Evolutionary conservation across 1,140 invertebrate species (phyloP), one percentile per base, ranked within the genome.

Genomic region (Melanaphis sacchari): DNA sequence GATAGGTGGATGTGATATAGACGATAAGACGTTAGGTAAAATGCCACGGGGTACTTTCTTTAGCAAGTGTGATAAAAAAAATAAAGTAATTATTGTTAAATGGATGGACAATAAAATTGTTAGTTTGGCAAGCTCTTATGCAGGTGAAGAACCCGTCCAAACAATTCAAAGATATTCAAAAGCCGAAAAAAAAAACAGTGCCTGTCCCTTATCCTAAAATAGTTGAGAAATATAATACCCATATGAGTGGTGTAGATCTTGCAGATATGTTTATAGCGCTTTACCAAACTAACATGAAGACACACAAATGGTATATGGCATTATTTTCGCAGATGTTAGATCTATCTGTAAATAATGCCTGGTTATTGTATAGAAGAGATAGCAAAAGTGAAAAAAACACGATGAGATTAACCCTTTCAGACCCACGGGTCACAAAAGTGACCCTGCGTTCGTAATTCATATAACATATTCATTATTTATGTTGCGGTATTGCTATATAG

Each of bases 51-150:
- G n/a, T n/a, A n/a, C n/a, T 94, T 49, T 94, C 81, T 36, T 84
- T 81, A 52, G n/a, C n/a, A n/a, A n/a, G n/a, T 88, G 36, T 36
- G 91, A 94, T 92, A 94, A 94, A 38, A 38, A 93, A n/a, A 93
- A 93, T 59, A 94, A 94, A 85, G 87, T 95, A 76, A 93, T 93
- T 85, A 94, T 94, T 81, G 94, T 95, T 24, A 94, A 95, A 81
- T 96, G 95, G 95, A 94, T 94, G 93, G 95, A 95, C 93, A 96
- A 95, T 94, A 96, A 95, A 94, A 84, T 94, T 88, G 95, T 96
- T 26, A 94, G 94, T 93, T 94, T 96, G 59, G 94, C 95, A 38
- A 49, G 87, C n/a, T 89, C 87, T 36, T 89, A 89, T 54, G 22
- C 52, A 24, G 21, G 22, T 95, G 94, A n/a, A 94, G n/a, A 54